phyloP scores from a whole-genome alignment of 2,888 invertebrate species.

The Biston stratarius region DNA sequence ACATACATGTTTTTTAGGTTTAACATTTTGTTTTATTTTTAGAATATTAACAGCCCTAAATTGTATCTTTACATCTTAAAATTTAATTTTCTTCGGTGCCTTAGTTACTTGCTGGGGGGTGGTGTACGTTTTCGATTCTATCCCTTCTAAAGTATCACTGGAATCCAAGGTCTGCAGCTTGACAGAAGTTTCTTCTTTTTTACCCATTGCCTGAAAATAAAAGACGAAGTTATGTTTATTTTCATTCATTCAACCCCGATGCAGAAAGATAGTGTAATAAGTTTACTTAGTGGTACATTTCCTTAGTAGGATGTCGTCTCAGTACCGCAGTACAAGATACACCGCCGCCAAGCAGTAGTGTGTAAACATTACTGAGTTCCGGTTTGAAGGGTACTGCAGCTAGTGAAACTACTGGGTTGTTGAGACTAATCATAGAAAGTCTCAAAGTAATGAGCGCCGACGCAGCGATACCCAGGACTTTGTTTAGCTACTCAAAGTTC shows the following conservation, averaged over 20 bases:
- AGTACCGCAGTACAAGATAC: too few species aligned
- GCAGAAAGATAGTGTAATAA: too few species aligned
- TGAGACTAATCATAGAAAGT: too few species aligned
- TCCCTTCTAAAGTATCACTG: constrained; percentile 75
- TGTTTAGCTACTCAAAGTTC: too few species aligned
- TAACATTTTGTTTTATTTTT: constrained; percentile 20
- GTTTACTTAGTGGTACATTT: too few species aligned
- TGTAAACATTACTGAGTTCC: too few species aligned
- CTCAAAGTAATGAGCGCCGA: too few species aligned
- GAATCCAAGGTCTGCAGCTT: constrained; percentile 76
- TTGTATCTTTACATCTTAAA: constrained; percentile 53
- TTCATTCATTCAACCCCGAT: background rate
- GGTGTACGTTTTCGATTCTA: constrained; percentile 58
- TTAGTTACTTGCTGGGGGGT: constrained; percentile 52
- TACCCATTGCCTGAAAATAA: constrained; percentile 67
- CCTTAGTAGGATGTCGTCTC: too few species aligned
- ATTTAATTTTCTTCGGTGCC: constrained; percentile 80
- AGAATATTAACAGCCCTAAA: constrained; percentile 12
- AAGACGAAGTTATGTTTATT: background rate
- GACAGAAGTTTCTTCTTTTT: constrained; percentile 76
- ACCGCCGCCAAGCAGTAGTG: too few species aligned
- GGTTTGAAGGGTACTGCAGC: too few species aligned
- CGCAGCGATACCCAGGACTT: too few species aligned
- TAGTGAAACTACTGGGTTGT: too few species aligned
- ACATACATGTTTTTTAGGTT: constrained; percentile 14